Evolutionary conservation across 2,797 vertebrate genomes (phyloP), one percentile per base, ranked within the genome.

Genomic region (Phylloscopus collybita): DNA sequence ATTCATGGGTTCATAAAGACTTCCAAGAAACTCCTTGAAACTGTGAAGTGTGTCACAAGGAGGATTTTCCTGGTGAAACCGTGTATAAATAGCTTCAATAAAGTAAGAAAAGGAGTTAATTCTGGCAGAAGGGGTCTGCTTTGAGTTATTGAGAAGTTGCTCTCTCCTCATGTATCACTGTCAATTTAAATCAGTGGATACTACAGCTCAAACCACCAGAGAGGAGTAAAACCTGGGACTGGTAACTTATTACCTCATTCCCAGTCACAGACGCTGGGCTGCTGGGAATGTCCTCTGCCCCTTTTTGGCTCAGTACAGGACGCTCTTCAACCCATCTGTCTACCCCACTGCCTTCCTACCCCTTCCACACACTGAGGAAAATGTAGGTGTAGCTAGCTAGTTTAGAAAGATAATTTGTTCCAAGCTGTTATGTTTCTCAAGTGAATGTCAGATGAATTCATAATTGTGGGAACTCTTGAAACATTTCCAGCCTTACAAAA

Each of bases 401-500:
- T 47, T 88, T 40, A 75, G 80, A 86, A 85, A 88, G 30, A 81
- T 53, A 79, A 76, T 92, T 89, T 90, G 27, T 90, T 96, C 72
- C 79, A 93, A 92, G 75, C 51, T 86, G 60, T 59, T 86, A 78
- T 0, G 2, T 88, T 94, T 81, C 75, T 84, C 85, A 80, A 91
- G 72, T 79, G 62, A 92, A 32, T 83, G 86, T 89, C 82, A 66
- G 62, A 88, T 92, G 59, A 93, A 96, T 92, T 88, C 59, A 45
- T 93, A 91, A 91, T 76, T 94, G 59, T 93, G 87, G 67, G 76
- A 96, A 91, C 65, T 80, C 59, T 90, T 96, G 94, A 93, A 94
- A 91, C 23, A 9, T 80, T 96, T 96, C 95, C 96, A 96, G 75
- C 44, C 94, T 91, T 92, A 92, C 53, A 92, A 38, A 96, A 83